Evolutionary conservation across 2,113 vertebrate species (phyloP).

Genomic region (Phasianus colchicus): DNA sequence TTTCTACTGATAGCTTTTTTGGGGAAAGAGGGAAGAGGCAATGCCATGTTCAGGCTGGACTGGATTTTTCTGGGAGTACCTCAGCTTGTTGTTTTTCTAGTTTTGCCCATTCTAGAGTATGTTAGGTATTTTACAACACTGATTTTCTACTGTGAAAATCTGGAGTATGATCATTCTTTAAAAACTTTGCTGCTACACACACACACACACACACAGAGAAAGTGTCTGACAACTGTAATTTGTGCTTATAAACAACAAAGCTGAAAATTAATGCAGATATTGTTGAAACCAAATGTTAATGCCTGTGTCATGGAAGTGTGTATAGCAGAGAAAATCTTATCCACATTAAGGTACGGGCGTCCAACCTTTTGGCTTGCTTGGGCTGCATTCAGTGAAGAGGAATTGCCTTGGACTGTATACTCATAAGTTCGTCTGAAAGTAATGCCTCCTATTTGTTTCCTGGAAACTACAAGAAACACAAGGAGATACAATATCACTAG

Average conservation of each 20-base stretch:
- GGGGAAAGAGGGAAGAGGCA: background rate
- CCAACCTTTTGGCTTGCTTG: no score
- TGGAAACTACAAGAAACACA: no score
- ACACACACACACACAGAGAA: background rate
- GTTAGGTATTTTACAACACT: background rate
- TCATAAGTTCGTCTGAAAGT: no score
- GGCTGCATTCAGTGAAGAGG: no score
- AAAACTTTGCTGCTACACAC: background rate
- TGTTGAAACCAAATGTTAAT: background rate
- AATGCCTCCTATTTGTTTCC: no score
- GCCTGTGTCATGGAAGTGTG: background rate
- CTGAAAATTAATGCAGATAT: background rate
- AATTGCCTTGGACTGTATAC: no score
- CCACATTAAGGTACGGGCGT: background rate
- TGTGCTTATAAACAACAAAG: background rate
- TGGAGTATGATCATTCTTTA: background rate
- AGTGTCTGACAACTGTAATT: background rate
- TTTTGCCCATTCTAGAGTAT: accelerated
- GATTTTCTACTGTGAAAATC: background rate
- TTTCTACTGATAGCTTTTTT: background rate
- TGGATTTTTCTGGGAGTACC: background rate
- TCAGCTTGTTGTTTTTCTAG: background rate
- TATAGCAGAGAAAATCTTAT: background rate
- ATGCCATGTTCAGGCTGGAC: background rate
- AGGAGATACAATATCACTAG: no score